Base-by-base conservation (phyloP, 2,797 vertebrate genomes). In the Enteromius fasciolatus region DNA sequence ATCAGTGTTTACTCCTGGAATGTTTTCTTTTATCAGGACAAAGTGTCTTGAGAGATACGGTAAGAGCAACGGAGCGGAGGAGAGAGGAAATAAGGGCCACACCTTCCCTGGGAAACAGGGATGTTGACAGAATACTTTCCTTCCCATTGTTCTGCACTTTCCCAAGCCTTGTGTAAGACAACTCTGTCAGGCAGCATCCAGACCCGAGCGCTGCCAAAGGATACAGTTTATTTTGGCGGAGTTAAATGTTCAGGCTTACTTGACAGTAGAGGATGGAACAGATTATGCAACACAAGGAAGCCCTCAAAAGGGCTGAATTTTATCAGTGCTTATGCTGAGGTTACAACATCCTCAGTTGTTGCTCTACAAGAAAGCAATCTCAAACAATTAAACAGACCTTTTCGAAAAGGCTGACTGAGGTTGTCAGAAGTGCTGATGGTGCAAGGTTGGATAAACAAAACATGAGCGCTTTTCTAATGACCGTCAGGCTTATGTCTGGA, bases 121-220 rank as follows among this genome's bases (percentile, higher is more conserved):
- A 88, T 92, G 92, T 91, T 91, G 90, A 92, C 87, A 81, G 88
- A 85, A 72, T 46, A 50, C 83, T 88, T 89, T 85, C 83, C 86
- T 84, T 87, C 86, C 90, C 85, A 93, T 93, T 94, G 92, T 94
- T 93, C 89, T 90, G 50, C 28, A 6, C 76, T 87, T 89, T 91
- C 82, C 87, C 83, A 83, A 73, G 83, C 48, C 39, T 46, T 79
- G 68, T 83, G 83, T 36, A 9, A 57, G 61, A 85, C 28, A 17
- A 50, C 66, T 7, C 69, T 57, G 59, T 67, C 63, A 78, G 76
- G 28, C 7, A 23, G 3, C 59, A 78, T 84, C 61, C 31, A 83
- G 23, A 82, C 69, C 50, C 67, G 48, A 69, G 18, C 25, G 12
- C 9, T n/a, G 61, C 63, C 57, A 23, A 66, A 48, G 1, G 3